These are phyloP conservation scores for Carpatolechia fugitivella DNA, from an alignment of 2,888 invertebrate species.

Conservation along the genomic window DNA sequence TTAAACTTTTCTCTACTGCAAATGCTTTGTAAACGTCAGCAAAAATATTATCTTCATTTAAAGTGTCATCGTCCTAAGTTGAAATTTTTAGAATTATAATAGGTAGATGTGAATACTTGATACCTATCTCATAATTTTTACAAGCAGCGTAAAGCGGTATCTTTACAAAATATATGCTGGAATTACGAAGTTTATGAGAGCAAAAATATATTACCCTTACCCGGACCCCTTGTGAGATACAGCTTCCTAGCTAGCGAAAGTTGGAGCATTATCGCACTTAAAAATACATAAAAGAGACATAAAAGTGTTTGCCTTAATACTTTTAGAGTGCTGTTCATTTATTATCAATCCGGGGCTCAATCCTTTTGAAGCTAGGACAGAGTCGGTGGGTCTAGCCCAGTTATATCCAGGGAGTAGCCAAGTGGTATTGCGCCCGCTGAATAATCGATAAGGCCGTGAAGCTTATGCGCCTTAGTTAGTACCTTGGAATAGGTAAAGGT, in stretches of 20 bases:
- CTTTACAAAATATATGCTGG: slow-evolving; percentile 10
- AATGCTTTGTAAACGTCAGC: not conserved
- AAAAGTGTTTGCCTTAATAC: slow-evolving; percentile 14
- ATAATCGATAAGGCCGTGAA: slow-evolving; percentile 9
- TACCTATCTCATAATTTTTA: not conserved
- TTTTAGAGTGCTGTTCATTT: slow-evolving; percentile 13
- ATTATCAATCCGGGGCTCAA: slow-evolving; percentile 22
- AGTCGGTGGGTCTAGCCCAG: not conserved
- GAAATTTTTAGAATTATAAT: not conserved
- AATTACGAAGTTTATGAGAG: slow-evolving; percentile 14
- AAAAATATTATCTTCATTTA: not conserved
- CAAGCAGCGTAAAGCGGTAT: not conserved
- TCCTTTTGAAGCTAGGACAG: not conserved
- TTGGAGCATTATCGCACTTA: slow-evolving; percentile 19
- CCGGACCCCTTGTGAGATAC: slow-evolving; percentile 8
- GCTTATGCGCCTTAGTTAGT: not conserved
- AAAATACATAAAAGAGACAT: slow-evolving; percentile 18
- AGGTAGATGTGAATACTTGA: not conserved
- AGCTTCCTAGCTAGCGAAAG: slow-evolving; percentile 7
- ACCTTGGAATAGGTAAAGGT: not conserved
- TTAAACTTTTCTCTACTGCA: not conserved
- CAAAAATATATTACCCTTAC: slow-evolving; percentile 10
- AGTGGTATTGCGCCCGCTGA: not conserved
- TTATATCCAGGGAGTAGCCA: not conserved
- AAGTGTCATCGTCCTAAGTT: not conserved